A percentile compares a stretch with the other conserved stretches of the same genome.
Conservation (phyloP, 2,113 vertebrate species). For the Vanacampus margaritifer region DNA sequence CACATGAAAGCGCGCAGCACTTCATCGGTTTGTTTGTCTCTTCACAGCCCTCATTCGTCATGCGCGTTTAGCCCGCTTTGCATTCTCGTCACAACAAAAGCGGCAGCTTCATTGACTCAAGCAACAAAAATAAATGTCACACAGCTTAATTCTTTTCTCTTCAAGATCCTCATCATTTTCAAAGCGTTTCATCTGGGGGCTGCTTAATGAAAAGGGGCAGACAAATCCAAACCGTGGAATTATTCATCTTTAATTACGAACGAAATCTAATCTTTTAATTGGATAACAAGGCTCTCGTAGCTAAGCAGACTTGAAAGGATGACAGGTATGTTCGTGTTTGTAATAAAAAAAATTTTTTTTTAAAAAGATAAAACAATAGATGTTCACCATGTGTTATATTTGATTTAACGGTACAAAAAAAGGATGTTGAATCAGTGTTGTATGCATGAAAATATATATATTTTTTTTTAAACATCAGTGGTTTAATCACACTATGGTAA, state of each 20-base stretch:
- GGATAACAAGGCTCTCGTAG: not conserved
- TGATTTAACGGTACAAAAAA: not conserved
- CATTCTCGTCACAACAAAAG: slow-evolving; percentile 1
- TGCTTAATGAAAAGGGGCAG: not conserved
- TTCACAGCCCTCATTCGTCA: not conserved
- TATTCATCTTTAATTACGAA: slow-evolving; percentile 4
- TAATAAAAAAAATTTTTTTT: not conserved
- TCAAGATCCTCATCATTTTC: slow-evolving; percentile 1
- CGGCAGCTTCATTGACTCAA: not conserved
- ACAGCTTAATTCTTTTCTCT: not conserved
- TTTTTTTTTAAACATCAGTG: too few relatives aligned
- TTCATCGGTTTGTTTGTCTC: slow-evolving; percentile 1
- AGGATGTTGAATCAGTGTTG: not conserved
- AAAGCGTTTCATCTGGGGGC: not conserved
- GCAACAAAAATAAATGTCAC: not conserved
- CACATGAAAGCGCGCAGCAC: not conserved
- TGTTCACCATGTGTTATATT: not conserved
- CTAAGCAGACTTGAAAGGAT: slow-evolving; percentile 5
- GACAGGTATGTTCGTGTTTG: not conserved
- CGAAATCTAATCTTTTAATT: slow-evolving; percentile 6
- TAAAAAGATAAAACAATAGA: not conserved
- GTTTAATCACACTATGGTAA: too few relatives aligned
- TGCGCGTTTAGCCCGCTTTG: slow-evolving; percentile 3
- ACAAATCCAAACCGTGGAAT: not conserved
- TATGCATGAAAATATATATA: too few relatives aligned